These are phyloP conservation scores for Etheostoma cragini DNA, from an alignment of 2,113 vertebrate species.

Conservation along the genomic window DNA sequence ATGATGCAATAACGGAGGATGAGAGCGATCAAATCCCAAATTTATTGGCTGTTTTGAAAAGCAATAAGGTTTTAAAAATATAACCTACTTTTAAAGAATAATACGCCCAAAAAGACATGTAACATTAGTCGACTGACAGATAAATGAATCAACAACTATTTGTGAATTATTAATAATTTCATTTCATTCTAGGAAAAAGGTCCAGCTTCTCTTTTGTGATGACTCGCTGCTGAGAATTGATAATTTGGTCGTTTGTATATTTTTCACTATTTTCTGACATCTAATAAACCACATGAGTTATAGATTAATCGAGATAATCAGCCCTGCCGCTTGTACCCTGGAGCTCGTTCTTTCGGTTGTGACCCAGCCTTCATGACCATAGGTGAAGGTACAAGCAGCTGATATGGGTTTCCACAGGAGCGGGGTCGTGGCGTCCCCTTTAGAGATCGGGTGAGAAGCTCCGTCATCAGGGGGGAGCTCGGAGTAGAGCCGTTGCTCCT, in stretches of 20 bases:
- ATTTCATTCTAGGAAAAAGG: too few relatives aligned
- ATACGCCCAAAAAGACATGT: not conserved
- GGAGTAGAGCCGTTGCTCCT: too few relatives aligned
- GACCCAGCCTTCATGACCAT: too few relatives aligned
- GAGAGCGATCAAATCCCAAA: not conserved
- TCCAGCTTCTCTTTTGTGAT: too few relatives aligned
- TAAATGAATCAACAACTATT: not conserved
- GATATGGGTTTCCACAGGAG: too few relatives aligned
- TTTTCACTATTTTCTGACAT: not conserved
- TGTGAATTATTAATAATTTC: too few relatives aligned
- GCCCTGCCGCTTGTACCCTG: too few relatives aligned
- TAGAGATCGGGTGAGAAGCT: too few relatives aligned
- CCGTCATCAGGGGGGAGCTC: too few relatives aligned
- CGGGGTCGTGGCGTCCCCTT: too few relatives aligned
- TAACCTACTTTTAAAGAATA: not conserved
- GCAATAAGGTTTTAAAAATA: not conserved
- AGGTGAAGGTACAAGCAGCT: too few relatives aligned
- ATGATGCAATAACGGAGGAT: not conserved
- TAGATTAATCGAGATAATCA: not conserved
- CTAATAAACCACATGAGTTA: not conserved
- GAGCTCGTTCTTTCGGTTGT: too few relatives aligned
- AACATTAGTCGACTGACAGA: not conserved
- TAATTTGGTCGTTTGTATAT: not conserved
- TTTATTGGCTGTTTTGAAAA: not conserved
- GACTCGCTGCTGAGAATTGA: not conserved